phyloP scores from a whole-genome alignment of 2,113 vertebrate genomes.

The Gavia stellata region DNA sequence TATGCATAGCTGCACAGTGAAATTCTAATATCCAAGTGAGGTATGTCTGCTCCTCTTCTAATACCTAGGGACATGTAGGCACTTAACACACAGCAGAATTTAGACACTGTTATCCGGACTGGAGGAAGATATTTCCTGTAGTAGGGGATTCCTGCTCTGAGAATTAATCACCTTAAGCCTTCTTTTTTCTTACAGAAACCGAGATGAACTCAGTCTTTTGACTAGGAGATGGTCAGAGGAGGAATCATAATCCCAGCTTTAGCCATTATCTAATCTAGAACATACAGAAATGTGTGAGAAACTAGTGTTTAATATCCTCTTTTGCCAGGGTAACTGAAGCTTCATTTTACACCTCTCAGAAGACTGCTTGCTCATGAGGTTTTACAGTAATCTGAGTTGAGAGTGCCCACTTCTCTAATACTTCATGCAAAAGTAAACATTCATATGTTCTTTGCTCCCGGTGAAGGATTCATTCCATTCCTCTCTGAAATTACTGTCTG shows the following conservation, averaged over 20 bases:
- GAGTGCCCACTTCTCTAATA: background rate
- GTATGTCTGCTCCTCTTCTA: background rate
- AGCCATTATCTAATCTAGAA: background rate
- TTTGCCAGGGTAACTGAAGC: background rate
- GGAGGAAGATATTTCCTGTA: background rate
- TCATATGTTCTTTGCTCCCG: background rate
- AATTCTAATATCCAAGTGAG: background rate
- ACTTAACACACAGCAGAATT: background rate
- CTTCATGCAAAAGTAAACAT: background rate
- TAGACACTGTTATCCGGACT: background rate
- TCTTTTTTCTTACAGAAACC: background rate
- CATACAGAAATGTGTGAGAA: background rate
- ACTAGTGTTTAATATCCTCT: background rate
- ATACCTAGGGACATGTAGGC: background rate
- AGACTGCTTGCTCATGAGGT: background rate
- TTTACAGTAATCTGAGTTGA: background rate
- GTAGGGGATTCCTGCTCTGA: background rate
- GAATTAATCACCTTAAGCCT: background rate
- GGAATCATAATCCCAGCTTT: background rate
- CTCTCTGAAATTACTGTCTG: background rate
- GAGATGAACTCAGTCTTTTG: background rate
- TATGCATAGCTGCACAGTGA: background rate
- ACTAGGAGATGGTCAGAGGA: background rate
- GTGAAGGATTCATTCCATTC: background rate
- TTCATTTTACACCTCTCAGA: background rate